phyloP scores from a whole-genome alignment of 2,797 vertebrate species.

The Peromyscus nudipes region DNA sequence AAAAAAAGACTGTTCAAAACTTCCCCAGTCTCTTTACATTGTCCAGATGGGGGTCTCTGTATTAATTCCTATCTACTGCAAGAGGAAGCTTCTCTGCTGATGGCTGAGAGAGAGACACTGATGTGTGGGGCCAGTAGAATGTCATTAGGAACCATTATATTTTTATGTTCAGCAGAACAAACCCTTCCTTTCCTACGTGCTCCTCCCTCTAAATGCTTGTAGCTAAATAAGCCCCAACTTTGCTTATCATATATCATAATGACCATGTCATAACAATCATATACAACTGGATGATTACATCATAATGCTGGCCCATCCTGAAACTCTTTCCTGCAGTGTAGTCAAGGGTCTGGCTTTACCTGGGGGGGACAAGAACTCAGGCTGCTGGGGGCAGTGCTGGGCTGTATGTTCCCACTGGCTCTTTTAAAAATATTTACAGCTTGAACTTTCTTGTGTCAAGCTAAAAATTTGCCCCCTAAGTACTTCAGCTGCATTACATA shows the following conservation, averaged over 20 bases:
- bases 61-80: background rate
- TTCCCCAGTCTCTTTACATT: background rate
- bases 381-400: background rate
- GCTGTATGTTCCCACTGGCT: no score
- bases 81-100: background rate
- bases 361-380: background rate
- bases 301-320: background rate
- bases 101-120: background rate
- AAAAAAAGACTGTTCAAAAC: background rate
- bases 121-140: background rate
- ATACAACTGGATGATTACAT: background rate
- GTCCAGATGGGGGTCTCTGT: background rate
- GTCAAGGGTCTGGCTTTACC: background rate
- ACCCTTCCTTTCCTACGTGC: background rate
- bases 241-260: background rate
- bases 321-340: background rate
- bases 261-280: background rate
- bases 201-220: background rate
- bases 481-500: conserved; percentile 5
- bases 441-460: background rate
- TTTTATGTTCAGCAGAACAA: background rate
- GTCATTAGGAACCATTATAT: background rate
- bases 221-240: background rate
- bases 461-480: conserved; percentile 35
- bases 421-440: conserved; percentile 9